Evolutionary conservation across 2,888 invertebrate genomes (phyloP), one percentile per base, ranked within the genome.

Genomic region (Acanthopleura granulata): DNA sequence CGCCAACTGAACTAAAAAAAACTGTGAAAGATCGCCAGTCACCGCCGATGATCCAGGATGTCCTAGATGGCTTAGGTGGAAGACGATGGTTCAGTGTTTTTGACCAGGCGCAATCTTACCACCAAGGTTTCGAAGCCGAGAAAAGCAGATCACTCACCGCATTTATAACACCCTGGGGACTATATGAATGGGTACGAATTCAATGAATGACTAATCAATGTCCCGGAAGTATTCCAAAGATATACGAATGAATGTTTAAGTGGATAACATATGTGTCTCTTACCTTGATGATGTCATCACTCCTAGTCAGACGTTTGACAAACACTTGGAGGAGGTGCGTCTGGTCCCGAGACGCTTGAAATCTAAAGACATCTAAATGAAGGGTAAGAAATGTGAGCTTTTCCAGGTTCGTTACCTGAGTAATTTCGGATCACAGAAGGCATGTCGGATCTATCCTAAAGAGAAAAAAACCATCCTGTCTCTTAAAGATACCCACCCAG

Each of bases 211-310:
- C 15, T 72, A 4, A 27, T 25, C 14, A 72, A 72, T 27, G 72
- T 51, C 4, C 72, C 72, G 51, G 61, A 12, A 0, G 25, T 25
- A 6, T 72, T 72, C 29, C 57, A 72, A 22, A 25, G 27, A 57
- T 50, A 25, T 16, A 72, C 51, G 72, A 22, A 72, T n/a, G 15
- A 49, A 11, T 40, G 30, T 3, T 16, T 72, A 16, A 14, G 22
- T 1, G 15, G 51, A 50, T 30, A 40, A 70, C 12, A 70, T 51
- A 18, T 70, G 69, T 18, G 14, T 30, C 1, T n/a, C 62, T 69
- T 74, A 72, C 22, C 14, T 74, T 0, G 71, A 71, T 71, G 74
- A 74, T 57, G 22, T 74, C 22, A 29, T 74, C 9, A 49, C 71
- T 1, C 71, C 25, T 30, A 51, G 51, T 16, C 22, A n/a, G 22